Evolutionary conservation across 1,140 invertebrate species (phyloP), one percentile per base, ranked within the genome.

Genomic region (Halotydeus destructor): DNA sequence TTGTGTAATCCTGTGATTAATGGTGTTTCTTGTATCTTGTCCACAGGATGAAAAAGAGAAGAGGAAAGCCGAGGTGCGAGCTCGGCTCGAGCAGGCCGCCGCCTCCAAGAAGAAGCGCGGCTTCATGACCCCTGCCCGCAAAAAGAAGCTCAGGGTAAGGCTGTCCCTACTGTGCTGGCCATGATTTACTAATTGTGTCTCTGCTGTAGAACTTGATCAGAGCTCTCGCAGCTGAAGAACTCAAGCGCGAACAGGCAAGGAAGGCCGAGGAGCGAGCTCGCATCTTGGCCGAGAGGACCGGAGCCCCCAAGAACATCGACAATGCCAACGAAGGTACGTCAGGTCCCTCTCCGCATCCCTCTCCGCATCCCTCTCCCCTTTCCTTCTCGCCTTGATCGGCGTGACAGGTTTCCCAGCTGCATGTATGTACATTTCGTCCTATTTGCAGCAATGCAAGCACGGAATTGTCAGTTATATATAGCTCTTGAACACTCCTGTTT

Each of bases 161-260:
- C 24, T 26, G 11, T 5, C 22, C n/a, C 22, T 8, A 32, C 23
- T 9, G 38, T 42, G 12, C 14, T 37, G 22, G 9, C 18, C 21
- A 44, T 32, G 27, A 30, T n/a, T 30, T 9, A 30, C n/a, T 30
- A 30, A n/a, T 30, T 19, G 25, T 49, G 24, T 14, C 25, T 39
- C 34, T 28, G 31, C 56, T 63, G 12, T 55, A 71, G 68, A 61
- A 94, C 69, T 69, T 98, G 67, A 72, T 98, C 68, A 89, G 94
- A 77, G 89, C 96, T 68, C 98, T 97, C 74, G 93, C 93, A 58
- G 91, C 93, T 55, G 93, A 98, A 66, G 91, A 98, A 66, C 70
- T 98, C 67, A 96, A 96, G 70, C 93, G 93, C 61, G 89, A 98
- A 69, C 91, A 97, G 63, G 86, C 94, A 67, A 76, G 84, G 59